Percentiles rank a stretch among this genome's conserved stretches.
These are phyloP conservation scores for Eupithecia abbreviata DNA, from an alignment of 2,888 invertebrate species.

Conservation along the genomic window DNA sequence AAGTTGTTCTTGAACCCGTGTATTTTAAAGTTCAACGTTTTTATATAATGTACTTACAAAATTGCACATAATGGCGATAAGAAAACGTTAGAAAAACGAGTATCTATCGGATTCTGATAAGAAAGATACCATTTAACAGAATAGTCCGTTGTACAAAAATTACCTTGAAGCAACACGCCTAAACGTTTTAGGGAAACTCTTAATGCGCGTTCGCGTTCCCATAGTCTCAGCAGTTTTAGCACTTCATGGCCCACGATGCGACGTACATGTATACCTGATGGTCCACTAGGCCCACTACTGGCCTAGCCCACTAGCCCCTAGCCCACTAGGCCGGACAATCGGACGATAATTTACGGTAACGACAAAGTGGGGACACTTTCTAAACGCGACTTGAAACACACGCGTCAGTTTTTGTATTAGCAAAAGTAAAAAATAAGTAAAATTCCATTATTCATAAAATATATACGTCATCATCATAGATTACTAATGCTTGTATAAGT, in stretches of 20 bases:
- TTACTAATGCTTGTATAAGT: neutral
- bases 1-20: neutral
- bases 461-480: neutral
- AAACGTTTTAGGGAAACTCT: neutral
- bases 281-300: too few species aligned
- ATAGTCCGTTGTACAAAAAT: neutral
- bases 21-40: neutral
- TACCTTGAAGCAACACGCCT: neutral
- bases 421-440: neutral
- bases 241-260: too few species aligned
- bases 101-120: neutral
- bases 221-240: too few species aligned
- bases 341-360: too few species aligned
- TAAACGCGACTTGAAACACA: neutral
- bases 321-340: too few species aligned
- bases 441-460: neutral
- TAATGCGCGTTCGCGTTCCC: too few species aligned
- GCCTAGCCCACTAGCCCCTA: too few species aligned
- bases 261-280: too few species aligned
- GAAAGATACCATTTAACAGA: neutral
- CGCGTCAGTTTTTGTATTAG: neutral
- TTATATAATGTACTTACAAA: neutral
- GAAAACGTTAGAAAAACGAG: neutral
- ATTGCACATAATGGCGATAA: neutral
- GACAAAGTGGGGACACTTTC: too few species aligned